Percentiles rank a stretch among this genome's conserved stretches.
phyloP scores from a whole-genome alignment of 2,888 invertebrate species.

The Amphiduros pacificus region DNA sequence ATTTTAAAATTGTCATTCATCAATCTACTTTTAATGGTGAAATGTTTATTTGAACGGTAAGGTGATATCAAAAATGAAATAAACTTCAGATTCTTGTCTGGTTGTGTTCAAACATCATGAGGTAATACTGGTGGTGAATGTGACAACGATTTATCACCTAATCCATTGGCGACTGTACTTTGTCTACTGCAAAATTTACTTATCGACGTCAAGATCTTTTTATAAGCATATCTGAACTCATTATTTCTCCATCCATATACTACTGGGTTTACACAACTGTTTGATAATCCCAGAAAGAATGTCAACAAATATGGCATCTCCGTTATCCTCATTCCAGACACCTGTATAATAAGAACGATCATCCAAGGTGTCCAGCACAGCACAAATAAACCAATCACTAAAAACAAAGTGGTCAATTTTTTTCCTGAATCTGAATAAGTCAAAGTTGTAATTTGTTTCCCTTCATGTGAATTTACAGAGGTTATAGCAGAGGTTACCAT shows the following conservation, averaged over 20 bases:
- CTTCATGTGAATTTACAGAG: too few species aligned
- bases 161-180: too few species aligned
- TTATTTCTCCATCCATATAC: constrained; percentile 37
- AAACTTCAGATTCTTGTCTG: too few species aligned
- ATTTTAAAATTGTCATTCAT: too few species aligned
- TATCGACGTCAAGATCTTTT: not conserved
- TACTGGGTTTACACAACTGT: constrained; percentile 34
- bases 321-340: too few species aligned
- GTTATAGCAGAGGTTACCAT: not conserved
- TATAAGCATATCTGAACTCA: constrained; percentile 29
- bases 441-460: not conserved
- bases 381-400: not conserved
- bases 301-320: too few species aligned
- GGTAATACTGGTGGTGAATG: too few species aligned
- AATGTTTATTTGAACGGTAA: too few species aligned
- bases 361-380: not conserved
- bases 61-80: too few species aligned
- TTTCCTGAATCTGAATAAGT: not conserved
- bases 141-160: too few species aligned
- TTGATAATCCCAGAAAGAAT: constrained; percentile 30
- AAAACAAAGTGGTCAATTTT: not conserved
- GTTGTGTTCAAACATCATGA: too few species aligned
- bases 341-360: not conserved
- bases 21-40: too few species aligned
- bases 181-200: not conserved